These are phyloP conservation scores for Hydropsyche betteni DNA, from an alignment of 2,888 invertebrate species.

Conservation along the genomic window DNA sequence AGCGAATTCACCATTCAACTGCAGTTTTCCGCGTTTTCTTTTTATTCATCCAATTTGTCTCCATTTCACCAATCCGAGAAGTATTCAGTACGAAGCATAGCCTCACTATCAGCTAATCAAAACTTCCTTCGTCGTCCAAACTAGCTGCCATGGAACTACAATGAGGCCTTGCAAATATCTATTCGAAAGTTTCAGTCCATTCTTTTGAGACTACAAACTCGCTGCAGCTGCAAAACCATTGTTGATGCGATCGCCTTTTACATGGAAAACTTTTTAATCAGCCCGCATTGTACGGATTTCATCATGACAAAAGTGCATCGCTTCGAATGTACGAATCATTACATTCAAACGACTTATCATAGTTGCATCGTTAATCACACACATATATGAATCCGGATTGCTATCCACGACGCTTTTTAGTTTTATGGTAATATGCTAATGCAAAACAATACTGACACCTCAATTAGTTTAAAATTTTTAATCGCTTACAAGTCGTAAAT, in stretches of 20 bases:
- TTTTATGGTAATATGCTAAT: neutral
- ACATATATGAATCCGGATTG: too few species aligned
- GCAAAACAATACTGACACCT: too few species aligned
- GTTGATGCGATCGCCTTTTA: conserved; percentile 36
- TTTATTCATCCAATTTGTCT: conserved; percentile 49
- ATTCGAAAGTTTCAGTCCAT: conserved; percentile 38
- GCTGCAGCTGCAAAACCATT: neutral
- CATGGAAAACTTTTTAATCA: conserved; percentile 39
- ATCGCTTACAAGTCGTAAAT: too few species aligned
- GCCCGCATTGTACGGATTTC: conserved; percentile 18
- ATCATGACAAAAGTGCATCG: neutral
- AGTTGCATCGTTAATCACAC: too few species aligned
- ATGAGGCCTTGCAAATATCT: conserved; percentile 46
- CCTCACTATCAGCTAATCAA: conserved; percentile 47
- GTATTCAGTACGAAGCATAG: conserved; percentile 5
- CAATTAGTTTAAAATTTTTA: too few species aligned
- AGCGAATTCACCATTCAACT: too few species aligned
- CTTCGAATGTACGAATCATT: neutral
- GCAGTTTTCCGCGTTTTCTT: conserved; percentile 29
- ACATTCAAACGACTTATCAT: neutral
- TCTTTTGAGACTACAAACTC: conserved; percentile 25
- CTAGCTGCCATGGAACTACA: conserved; percentile 35
- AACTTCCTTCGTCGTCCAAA: conserved; percentile 40
- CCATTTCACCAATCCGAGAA: conserved; percentile 45
- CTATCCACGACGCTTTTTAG: neutral